Base-by-base conservation (phyloP, 2,888 invertebrate species). In the Metalampra italica region DNA sequence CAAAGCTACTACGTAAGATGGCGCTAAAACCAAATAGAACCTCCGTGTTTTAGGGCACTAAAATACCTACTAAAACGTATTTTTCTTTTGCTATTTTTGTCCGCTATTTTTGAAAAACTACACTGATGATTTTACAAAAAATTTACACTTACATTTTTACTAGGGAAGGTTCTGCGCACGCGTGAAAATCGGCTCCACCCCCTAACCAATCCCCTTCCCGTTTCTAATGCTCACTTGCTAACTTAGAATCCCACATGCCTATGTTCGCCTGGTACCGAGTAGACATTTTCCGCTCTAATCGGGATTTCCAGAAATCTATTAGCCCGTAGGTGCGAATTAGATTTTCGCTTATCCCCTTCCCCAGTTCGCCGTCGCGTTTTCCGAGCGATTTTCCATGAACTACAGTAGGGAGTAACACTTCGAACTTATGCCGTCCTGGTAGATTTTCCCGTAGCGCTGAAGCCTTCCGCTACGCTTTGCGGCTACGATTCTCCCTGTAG, bases 201-300 rank as follows among this genome's bases (percentile, higher is more conserved):
- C 54, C 66, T 66, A 66, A 68, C 46, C 56, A 34, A 57, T 53
- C 57, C 52, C 54, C 68, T 68, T 60, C 75, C 63, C 68, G 8
- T 67, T 68, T 71, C 78, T 74, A 69, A 69, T 63, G 52, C 64
- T 60, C 53, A 54, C 47, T 54, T 46, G 13, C n/a, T n/a, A n/a
- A n/a, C n/a, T 22, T 22, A 34, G 11, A 50, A 54, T 56, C 67
- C 47, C 54, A 14, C 34, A 29, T 30, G 32, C 39, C 57, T 63
- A 69, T 89, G 74, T 22, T 48, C 40, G 54, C 87, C 85, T 86
- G 70, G 86, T 89, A 84, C 55, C 59, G 60, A 80, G 84, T 83
- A 84, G 86, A 85, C 75, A 86, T 89, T 89, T 88, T 89, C 87
- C 87, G 87, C 87, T 89, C 86, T 89, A 88, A 89, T 89, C 88